Evolutionary conservation across 1,140 invertebrate genomes (phyloP).

Genomic region (Neodiprion pinetum): DNA sequence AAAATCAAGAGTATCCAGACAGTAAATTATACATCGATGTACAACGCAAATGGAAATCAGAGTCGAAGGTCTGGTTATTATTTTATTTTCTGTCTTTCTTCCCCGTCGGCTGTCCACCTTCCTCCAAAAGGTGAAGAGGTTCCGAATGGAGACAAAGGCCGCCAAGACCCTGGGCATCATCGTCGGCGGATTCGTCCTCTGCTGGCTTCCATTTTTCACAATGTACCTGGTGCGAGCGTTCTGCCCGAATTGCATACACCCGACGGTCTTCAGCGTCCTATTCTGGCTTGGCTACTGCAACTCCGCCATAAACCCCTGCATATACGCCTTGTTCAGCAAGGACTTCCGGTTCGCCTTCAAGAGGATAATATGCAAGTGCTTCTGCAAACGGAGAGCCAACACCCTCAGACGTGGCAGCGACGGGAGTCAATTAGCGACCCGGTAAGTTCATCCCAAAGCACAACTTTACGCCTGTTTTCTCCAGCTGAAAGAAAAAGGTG

Average conservation of each 20-base stretch:
- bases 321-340: constrained; percentile 91
- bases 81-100: background rate
- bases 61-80: constrained; percentile 9
- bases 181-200: constrained; percentile 91
- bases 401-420: constrained; percentile 69
- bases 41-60: background rate
- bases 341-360: constrained; percentile 93
- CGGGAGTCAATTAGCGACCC: constrained; percentile 66
- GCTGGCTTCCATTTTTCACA: constrained; percentile 95
- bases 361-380: constrained; percentile 85
- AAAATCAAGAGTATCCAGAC: too few species aligned
- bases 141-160: constrained; percentile 91
- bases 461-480: constrained; percentile 9
- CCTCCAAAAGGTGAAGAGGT: constrained; percentile 72
- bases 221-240: constrained; percentile 89
- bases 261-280: constrained; percentile 85
- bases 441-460: constrained; percentile 36
- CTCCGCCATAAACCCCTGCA: constrained; percentile 91
- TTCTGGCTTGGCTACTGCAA: constrained; percentile 99
- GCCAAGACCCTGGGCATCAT: constrained; percentile 94
- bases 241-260: constrained; percentile 79
- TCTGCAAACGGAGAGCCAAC: constrained; percentile 64
- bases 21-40: too few species aligned
- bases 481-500: too few species aligned
- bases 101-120: too few species aligned